A percentile compares a stretch with the other conserved stretches of the same genome.
These are phyloP conservation scores for Eristalis intricaria DNA, from an alignment of 2,888 invertebrate genomes.

Conservation along the genomic window DNA sequence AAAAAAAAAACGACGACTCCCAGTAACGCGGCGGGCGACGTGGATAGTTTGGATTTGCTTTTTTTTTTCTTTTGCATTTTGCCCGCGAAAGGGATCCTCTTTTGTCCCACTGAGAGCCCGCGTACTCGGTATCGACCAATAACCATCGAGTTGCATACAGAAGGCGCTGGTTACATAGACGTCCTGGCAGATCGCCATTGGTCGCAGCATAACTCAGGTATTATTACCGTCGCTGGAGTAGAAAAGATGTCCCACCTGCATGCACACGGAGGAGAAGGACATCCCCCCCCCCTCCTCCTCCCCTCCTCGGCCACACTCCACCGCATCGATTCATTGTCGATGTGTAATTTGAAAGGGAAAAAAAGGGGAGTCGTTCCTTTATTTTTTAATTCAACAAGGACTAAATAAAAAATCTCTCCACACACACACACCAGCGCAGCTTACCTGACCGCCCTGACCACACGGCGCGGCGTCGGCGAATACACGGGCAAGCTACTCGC, in stretches of 20 bases:
- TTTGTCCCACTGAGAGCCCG: slow-evolving; percentile 53
- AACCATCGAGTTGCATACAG: slow-evolving; percentile 74
- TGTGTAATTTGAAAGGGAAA: slow-evolving; percentile 47
- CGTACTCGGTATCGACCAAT: slow-evolving; percentile 72
- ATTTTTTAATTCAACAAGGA: slow-evolving; percentile 68
- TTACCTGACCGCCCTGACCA: slow-evolving; percentile 68
- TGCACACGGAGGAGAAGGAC: slow-evolving; percentile 33
- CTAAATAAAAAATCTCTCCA: slow-evolving; percentile 60
- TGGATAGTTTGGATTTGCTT: slow-evolving; percentile 54
- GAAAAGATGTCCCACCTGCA: slow-evolving; percentile 72
- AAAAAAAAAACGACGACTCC: slow-evolving; percentile 65
- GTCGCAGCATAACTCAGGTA: slow-evolving; percentile 73
- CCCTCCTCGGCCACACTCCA: slow-evolving; percentile 19
- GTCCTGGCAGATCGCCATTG: slow-evolving; percentile 74
- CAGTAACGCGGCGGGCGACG: slow-evolving; percentile 40
- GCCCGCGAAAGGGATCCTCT: slow-evolving; percentile 57
- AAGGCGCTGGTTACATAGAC: slow-evolving; percentile 74
- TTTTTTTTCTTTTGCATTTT: slow-evolving; percentile 11
- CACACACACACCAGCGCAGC: slow-evolving; percentile 45
- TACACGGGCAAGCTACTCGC: neutral
- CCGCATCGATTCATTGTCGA: slow-evolving; percentile 65
- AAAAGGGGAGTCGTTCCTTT: slow-evolving; percentile 49
- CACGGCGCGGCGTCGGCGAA: slow-evolving; percentile 30
- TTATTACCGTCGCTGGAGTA: slow-evolving; percentile 71
- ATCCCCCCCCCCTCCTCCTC: slow-evolving; percentile 34